phyloP scores from a whole-genome alignment of 2,797 vertebrate genomes.

The Morus bassanus region DNA sequence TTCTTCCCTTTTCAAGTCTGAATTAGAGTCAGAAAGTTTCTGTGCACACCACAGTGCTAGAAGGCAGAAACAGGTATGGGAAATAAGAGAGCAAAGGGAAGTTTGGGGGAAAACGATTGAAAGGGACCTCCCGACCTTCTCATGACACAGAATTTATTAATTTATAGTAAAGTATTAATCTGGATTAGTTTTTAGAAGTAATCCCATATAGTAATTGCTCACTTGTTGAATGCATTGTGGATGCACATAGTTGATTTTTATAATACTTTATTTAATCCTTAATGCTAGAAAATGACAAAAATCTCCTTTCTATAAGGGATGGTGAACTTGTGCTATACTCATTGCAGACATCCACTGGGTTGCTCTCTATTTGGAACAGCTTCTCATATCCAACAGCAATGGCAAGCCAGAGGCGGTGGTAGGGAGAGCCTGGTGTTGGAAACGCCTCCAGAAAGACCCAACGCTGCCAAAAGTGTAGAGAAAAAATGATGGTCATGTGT shows the following conservation, averaged over 20 bases:
- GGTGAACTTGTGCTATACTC: not conserved
- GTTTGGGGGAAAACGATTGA: not conserved
- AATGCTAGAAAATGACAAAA: not conserved
- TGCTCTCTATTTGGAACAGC: not conserved
- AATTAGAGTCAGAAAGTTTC: not conserved
- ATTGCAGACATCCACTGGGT: not conserved
- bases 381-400: fast-evolving
- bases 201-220: not conserved
- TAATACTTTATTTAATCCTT: not conserved
- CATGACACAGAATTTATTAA: not conserved
- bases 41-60: not conserved
- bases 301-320: not conserved
- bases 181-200: not conserved
- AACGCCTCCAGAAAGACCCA: not conserved
- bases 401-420: too few species aligned
- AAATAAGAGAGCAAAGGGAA: not conserved
- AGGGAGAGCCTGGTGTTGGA: not conserved
- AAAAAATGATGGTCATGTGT: not conserved
- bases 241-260: not conserved
- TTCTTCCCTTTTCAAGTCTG: not conserved
- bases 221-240: not conserved
- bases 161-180: not conserved
- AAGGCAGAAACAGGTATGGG: not conserved
- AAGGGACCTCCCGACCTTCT: not conserved
- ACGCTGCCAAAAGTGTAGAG: not conserved